A percentile compares a stretch with the other conserved stretches of the same genome.
Evolutionary conservation across 1,140 invertebrate genomes (phyloP).

Genomic region (Drosophila pseudoananassae): DNA sequence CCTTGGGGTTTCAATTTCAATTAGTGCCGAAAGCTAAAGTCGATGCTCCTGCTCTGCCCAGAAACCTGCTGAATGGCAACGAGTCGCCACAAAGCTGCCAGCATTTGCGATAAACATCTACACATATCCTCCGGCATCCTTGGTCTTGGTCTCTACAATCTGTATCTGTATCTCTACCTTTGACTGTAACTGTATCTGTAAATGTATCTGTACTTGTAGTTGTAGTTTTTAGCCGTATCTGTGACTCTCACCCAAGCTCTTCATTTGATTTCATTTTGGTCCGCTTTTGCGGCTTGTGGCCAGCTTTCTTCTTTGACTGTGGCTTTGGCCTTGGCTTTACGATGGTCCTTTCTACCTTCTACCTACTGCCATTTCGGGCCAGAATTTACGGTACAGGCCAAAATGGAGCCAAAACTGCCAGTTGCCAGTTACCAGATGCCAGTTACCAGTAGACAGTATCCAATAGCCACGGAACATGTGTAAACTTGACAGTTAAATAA

Average conservation of each 20-base stretch:
- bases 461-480: constrained; percentile 47
- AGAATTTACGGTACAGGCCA: constrained; percentile 35
- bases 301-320: constrained; percentile 20
- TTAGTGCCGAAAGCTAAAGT: constrained; percentile 29
- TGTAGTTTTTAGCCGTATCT: neutral
- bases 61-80: constrained; percentile 26
- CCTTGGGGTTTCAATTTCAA: constrained; percentile 40
- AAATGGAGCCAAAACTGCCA: neutral
- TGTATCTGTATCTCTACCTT: neutral
- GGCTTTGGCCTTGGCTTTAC: constrained; percentile 1
- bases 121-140: constrained; percentile 39
- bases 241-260: constrained; percentile 22
- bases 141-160: constrained; percentile 1
- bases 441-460: neutral
- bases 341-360: neutral
- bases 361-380: neutral
- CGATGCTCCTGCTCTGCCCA: neutral
- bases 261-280: constrained; percentile 75
- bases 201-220: neutral
- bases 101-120: constrained; percentile 37
- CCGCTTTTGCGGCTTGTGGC: constrained; percentile 65
- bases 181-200: constrained; percentile 1
- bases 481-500: constrained; percentile 74
- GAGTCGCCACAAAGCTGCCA: constrained; percentile 65
- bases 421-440: too few relatives aligned